phyloP scores from a whole-genome alignment of 2,113 vertebrate genomes.

The Halcyon senegalensis region DNA sequence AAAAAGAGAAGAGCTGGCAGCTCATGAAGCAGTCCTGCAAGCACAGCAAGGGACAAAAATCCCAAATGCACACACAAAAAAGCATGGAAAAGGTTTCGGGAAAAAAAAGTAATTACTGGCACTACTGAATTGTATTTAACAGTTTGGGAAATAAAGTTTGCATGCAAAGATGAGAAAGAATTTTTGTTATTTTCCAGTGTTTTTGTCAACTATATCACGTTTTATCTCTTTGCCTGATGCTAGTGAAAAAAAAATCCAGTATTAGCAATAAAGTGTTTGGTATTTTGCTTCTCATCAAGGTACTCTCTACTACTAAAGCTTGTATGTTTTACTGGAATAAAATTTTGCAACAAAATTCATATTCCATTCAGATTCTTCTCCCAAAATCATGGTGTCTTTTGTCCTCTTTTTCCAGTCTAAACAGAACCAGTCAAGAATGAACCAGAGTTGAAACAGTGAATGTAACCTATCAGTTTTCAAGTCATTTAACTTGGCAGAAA shows the following conservation, averaged over 20 bases:
- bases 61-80: slow-evolving; percentile 18
- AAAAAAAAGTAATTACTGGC: slow-evolving; percentile 75
- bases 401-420: neutral
- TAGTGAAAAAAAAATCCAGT: neutral
- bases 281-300: neutral
- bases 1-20: slow-evolving; percentile 67
- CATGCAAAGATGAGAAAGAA: neutral
- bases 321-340: slow-evolving; percentile 2
- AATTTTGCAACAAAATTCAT: neutral
- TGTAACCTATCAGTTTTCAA: neutral
- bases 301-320: neutral
- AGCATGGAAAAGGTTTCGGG: slow-evolving; percentile 60
- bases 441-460: neutral
- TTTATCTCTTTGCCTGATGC: neutral
- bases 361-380: neutral
- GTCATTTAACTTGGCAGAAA: neutral
- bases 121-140: neutral
- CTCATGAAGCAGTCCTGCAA: slow-evolving; percentile 53
- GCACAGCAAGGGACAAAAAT: slow-evolving; percentile 69
- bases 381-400: neutral
- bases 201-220: neutral
- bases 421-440: neutral
- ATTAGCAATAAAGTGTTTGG: neutral
- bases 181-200: neutral
- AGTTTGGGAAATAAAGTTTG: neutral